Base-by-base conservation (phyloP, 2,113 vertebrate genomes). In the Bufo bufo region DNA sequence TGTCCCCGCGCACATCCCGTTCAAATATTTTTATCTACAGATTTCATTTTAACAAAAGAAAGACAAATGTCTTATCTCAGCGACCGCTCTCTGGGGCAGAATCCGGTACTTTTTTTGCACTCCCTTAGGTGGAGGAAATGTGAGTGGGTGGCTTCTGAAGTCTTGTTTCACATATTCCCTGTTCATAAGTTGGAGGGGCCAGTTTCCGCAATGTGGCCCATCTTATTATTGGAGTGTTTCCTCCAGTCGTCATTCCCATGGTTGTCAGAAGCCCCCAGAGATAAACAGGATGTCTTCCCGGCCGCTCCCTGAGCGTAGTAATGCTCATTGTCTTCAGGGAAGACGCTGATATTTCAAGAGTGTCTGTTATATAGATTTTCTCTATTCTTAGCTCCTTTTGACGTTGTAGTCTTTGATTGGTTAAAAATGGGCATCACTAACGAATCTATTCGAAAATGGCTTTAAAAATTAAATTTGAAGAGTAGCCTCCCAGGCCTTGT, bases 211-310 rank as follows among this genome's bases (percentile, higher is more conserved):
- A 4, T 45, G 23, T 56, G 49, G 80, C 10, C 65, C 87, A 84
- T 88, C 87, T 84, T 69, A 84, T 84, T 88, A 84, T 88, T 84
- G 72, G 50, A 69, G 6, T 66, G 82, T 47, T 88, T 88, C 87
- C 87, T 84, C 54, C 72, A 84, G 71, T 77, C 87, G 87, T 84
- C 81, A 88, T 88, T 88, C 72, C 59, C 87, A 88, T 65, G 82
- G 49, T 19, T 66, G 49, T 52, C 82, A n/a, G 33, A 59, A 56
- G 58, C 14, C 86, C 47, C 87, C 59, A 16, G 87, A 88, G 82
- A 88, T 88, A 88, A 88, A 88, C 87, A 88, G 87, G 87, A 88
- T 88, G 81, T 56, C 61, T 88, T 47, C 23, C 33, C 43, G 87
- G 47, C 87, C 81, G 4, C 81, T 69, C 87, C 87, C 81, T 13